Evolutionary conservation across 2,888 invertebrate genomes (phyloP), one percentile per base, ranked within the genome.

Genomic region (Stictocephala bisonia): DNA sequence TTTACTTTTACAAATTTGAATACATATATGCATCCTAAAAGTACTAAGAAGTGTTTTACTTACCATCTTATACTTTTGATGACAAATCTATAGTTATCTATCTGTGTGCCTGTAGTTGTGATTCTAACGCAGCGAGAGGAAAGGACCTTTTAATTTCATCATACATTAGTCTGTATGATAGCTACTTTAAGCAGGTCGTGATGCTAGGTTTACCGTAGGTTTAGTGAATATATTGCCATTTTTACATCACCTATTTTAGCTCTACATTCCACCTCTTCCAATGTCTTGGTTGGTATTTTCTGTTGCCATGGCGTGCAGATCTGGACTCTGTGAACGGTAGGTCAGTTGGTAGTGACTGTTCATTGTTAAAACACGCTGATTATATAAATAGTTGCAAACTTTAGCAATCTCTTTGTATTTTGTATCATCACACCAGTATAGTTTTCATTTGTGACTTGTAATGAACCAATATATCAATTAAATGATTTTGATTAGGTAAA

Each of bases 391-490:
- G 66, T 64, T 66, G 72, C 53, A 67, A 26, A 53, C 56, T 71
- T 71, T 64, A 60, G 50, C 71, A 73, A 40, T 69, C 50, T 73
- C 48, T 73, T 68, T 60, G 73, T 73, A 73, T 69, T 73, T 73
- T 73, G 73, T 73, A 73, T 67, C 69, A 73, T 73, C 73, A 73
- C 73, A 58, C 53, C 51, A 69, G 56, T 69, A 73, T 73, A 58
- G 69, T 77, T 77, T 75, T 72, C 72, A 75, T 74, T 77, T 77
- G 74, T 74, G 73, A 73, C 72, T 76, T 77, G 77, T 77, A 77
- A 72, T 77, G 77, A 77, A 77, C 77, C 77, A 77, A 77, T 76
- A 75, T 76, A 76, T 70, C 71, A 74, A 74, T 71, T 74, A 74
- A 73, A 73, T 73, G 60, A 73, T 73, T 73, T 73, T 73, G 73